Conservation (phyloP, 2,113 vertebrate species). For the Corynorhinus townsendii region DNA sequence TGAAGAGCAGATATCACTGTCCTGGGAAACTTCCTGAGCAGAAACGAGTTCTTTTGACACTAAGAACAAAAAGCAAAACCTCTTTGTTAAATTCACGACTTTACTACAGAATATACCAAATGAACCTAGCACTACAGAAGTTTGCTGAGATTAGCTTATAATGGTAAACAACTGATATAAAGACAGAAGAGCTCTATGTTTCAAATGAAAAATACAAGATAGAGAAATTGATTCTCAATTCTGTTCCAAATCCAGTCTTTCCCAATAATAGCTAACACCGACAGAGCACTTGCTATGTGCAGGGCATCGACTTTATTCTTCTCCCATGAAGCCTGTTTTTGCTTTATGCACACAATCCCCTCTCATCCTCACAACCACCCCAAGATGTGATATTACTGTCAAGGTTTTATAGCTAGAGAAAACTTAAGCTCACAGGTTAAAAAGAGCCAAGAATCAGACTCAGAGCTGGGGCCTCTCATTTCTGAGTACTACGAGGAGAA, state of each 20-base stretch:
- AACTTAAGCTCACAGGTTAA: background rate
- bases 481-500: background rate
- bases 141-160: background rate
- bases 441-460: background rate
- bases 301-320: background rate
- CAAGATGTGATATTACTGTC: background rate
- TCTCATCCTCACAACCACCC: background rate
- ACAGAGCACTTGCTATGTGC: background rate
- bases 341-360: background rate
- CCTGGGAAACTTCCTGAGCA: background rate
- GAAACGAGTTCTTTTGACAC: conserved; percentile 6
- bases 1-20: background rate
- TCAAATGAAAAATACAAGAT: conserved; percentile 6
- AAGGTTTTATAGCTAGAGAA: background rate
- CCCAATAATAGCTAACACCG: background rate
- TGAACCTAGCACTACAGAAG: background rate
- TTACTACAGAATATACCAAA: background rate
- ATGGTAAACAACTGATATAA: background rate
- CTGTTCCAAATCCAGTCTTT: background rate
- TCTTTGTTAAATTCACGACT: conserved; percentile 17
- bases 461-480: background rate
- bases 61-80: background rate
- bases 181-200: background rate
- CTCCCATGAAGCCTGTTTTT: background rate
- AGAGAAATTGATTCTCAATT: background rate